A percentile compares a stretch with the other conserved stretches of the same genome.
Conservation (phyloP, 2,888 invertebrate genomes). For the Metallyticus violacea region DNA sequence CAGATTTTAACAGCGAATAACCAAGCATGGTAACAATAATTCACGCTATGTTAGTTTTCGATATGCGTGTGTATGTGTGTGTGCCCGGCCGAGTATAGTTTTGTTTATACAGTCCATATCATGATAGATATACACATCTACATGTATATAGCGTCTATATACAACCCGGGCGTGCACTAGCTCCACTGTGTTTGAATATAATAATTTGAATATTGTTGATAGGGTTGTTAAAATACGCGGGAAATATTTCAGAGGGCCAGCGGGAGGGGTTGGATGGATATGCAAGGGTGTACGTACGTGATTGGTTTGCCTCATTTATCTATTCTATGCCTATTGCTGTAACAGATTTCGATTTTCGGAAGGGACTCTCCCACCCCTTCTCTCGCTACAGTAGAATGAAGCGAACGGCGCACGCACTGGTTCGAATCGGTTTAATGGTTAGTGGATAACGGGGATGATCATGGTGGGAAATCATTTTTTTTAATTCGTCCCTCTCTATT, state of each 20-base stretch:
- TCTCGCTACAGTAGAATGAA: neutral
- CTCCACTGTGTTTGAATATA: slow-evolving; percentile 8
- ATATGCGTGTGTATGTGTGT: slow-evolving; percentile 14
- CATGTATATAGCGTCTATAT: neutral
- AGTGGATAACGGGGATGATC: slow-evolving; percentile 8
- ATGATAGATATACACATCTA: slow-evolving; percentile 8
- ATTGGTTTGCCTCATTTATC: slow-evolving; percentile 13
- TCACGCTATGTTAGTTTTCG: slow-evolving; percentile 18
- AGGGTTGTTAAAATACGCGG: slow-evolving; percentile 20
- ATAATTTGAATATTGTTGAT: slow-evolving; percentile 21
- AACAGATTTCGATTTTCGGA: slow-evolving; percentile 15
- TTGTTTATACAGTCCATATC: slow-evolving; percentile 15
- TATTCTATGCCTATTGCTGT: neutral
- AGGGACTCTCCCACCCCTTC: neutral
- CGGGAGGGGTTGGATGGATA: neutral
- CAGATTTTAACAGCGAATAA: slow-evolving; percentile 17
- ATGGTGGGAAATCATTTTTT: neutral
- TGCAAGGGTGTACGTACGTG: neutral
- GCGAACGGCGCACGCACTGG: neutral
- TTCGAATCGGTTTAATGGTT: slow-evolving; percentile 14
- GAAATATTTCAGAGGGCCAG: slow-evolving; percentile 13
- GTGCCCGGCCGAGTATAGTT: slow-evolving; percentile 5
- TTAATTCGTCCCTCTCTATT: neutral
- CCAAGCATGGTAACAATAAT: slow-evolving; percentile 19
- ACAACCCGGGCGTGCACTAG: neutral